Conservation (phyloP, 1,140 invertebrate genomes). For the Dreissena rostriformis region DNA sequence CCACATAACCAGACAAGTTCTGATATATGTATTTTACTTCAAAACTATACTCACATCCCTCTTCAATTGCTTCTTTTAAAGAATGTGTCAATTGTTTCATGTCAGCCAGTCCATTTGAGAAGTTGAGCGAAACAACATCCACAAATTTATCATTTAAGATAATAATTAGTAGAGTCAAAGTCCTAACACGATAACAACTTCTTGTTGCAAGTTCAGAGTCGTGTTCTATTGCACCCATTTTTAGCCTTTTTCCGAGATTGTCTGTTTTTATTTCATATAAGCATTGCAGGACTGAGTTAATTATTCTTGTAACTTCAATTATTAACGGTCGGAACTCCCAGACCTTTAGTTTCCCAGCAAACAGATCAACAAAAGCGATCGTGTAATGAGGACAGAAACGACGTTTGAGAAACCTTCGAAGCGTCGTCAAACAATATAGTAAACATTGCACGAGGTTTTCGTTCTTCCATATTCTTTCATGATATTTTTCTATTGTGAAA, state of each 20-base stretch:
- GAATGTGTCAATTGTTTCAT: too few species aligned
- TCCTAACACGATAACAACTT: background rate
- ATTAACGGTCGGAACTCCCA: background rate
- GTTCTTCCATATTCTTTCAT: background rate
- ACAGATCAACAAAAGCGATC: background rate
- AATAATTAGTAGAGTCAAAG: background rate
- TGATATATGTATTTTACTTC: too few species aligned
- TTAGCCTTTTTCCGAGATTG: background rate
- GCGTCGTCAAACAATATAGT: background rate
- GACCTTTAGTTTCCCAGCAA: background rate
- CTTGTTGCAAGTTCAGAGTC: background rate
- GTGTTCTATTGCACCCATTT: background rate
- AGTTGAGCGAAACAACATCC: too few species aligned
- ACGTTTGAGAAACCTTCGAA: background rate
- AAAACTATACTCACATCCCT: too few species aligned
- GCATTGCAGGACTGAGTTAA: background rate
- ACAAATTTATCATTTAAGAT: too few species aligned
- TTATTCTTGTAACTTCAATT: background rate
- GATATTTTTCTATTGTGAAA: background rate
- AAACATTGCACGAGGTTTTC: background rate
- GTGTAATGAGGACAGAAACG: background rate
- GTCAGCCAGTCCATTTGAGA: too few species aligned
- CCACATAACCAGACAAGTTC: background rate
- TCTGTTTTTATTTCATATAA: background rate
- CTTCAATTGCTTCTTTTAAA: too few species aligned